Base-by-base conservation (phyloP, 2,888 invertebrate species). In the Brachypalpus laphriformis region DNA sequence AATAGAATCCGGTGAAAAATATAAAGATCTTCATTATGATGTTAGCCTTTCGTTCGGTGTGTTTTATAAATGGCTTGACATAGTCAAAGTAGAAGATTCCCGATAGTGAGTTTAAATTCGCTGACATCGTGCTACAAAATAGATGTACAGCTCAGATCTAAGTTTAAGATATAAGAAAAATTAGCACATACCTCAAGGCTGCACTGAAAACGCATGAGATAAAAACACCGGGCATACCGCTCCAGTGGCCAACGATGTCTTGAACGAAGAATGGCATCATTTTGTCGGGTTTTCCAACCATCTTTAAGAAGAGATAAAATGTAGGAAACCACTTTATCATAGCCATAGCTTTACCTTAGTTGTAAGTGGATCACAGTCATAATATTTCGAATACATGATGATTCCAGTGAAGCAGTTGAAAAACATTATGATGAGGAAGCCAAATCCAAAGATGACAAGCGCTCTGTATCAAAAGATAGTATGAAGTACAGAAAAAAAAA, bases 181-280 rank as follows among this genome's bases (percentile, higher is more conserved):
- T 11, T 4, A 40, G 28, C 25, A 2, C 1, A 8, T 34, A 90
- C 90, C 93, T 93, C 37, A 94, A 90, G 0, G 94, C 93, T 0
- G 94, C 94, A 88, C 94, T 94, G 87, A 94, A 94, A 1, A 94
- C 92, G 45, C 94, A 93, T 1, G 94, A 94, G 0, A 94, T 93
- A 87, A 94, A 94, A n/a, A 95, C 88, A 0, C 94, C 94, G 0
- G 94, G 93, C 87, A 94, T 90, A 4, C 94, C 94, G 1, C 91
- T 93, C 7, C 93, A 87, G 80, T 92, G 89, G 0, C 93, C 92
- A 28, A 93, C 89, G 8, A 92, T 90, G 80, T 94, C 93, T 92
- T 94, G 93, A 3, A 94, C 93, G 87, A 93, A 94, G 68, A 93
- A 91, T 0, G 94, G 94, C 87, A 94, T 90, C 83, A 94, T 88